Evolutionary conservation across 2,113 vertebrate genomes (phyloP).

Genomic region (Heterotilapia buettikoferi): DNA sequence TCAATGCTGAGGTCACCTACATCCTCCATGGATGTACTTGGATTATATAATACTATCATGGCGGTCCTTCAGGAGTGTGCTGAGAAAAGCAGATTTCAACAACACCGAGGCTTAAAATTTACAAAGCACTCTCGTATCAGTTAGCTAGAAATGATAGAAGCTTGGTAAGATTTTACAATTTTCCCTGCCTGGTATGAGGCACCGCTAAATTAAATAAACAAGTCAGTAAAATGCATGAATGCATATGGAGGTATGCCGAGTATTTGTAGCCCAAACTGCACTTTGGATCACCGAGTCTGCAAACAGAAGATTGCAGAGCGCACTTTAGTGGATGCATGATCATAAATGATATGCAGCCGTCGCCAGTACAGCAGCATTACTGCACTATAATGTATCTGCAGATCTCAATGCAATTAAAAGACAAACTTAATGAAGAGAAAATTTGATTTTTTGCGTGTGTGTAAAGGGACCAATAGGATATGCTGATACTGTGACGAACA

Average conservation of each 20-base stretch:
- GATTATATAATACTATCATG: neutral
- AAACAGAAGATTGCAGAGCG: neutral
- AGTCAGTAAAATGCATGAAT: slow-evolving; percentile 26
- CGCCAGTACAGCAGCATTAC: neutral
- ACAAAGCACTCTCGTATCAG: neutral
- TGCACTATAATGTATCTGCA: neutral
- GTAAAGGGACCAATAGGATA: neutral
- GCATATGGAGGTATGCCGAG: neutral
- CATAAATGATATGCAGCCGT: neutral
- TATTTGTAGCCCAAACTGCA: slow-evolving; percentile 14
- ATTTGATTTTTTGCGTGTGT: neutral
- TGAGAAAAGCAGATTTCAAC: neutral
- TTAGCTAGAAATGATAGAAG: neutral
- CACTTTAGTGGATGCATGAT: neutral
- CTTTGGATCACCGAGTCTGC: neutral
- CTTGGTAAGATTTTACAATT: neutral
- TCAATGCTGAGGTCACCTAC: slow-evolving; percentile 41
- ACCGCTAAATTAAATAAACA: neutral
- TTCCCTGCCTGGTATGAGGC: neutral
- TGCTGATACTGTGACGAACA: slow-evolving; percentile 25
- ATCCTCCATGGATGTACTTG: neutral
- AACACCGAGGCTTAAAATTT: neutral
- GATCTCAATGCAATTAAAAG: neutral
- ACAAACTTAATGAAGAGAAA: neutral
- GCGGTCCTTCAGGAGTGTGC: neutral